These are phyloP conservation scores for Dioctria rufipes DNA, from an alignment of 2,888 invertebrate genomes.

Conservation along the genomic window DNA sequence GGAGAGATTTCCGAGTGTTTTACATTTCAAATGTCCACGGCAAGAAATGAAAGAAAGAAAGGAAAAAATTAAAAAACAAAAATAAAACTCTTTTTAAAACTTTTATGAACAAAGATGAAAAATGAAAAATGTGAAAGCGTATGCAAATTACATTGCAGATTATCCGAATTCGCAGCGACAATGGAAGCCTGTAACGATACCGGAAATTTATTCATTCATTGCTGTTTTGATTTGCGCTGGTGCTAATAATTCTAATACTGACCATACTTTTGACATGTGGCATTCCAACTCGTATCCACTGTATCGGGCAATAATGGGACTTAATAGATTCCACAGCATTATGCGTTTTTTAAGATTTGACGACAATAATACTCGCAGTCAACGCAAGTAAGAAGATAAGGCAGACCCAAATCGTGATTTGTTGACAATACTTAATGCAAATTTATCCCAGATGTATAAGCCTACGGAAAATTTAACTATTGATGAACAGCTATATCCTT, in stretches of 20 bases:
- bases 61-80: too few species aligned
- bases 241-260: slow-evolving; percentile 41
- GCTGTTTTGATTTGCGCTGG: slow-evolving; percentile 40
- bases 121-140: too few species aligned
- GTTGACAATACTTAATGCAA: slow-evolving; percentile 64
- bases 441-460: slow-evolving; percentile 62
- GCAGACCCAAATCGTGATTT: slow-evolving; percentile 61
- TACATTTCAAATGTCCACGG: too few species aligned
- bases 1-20: too few species aligned
- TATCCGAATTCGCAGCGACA: neutral
- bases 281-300: slow-evolving; percentile 27
- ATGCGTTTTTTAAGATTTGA: slow-evolving; percentile 64
- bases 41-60: too few species aligned
- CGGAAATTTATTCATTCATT: slow-evolving; percentile 41
- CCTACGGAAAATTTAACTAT: slow-evolving; percentile 63
- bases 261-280: slow-evolving; percentile 37
- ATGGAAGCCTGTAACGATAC: slow-evolving; percentile 27
- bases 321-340: slow-evolving; percentile 60
- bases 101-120: too few species aligned
- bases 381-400: slow-evolving; percentile 62
- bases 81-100: too few species aligned
- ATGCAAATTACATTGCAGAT: too few species aligned
- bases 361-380: slow-evolving; percentile 61
- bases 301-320: slow-evolving; percentile 59
- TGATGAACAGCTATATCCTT: slow-evolving; percentile 64